Evolutionary conservation across 2,797 vertebrate species (phyloP).

Genomic region (Muscicapa striata): DNA sequence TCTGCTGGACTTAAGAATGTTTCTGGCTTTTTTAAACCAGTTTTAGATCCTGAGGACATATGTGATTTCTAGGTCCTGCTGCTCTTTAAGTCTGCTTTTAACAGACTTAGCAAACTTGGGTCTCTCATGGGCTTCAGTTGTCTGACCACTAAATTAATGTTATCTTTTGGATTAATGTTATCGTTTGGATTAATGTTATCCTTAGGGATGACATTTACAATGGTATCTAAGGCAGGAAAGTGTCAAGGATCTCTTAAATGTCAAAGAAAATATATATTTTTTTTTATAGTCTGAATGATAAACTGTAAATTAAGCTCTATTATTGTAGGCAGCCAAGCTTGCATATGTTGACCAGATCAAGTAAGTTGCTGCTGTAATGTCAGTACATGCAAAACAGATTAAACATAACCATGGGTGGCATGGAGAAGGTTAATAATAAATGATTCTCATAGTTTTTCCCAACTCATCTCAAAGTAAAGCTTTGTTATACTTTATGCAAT

Average conservation of each 20-base stretch:
- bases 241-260: background rate
- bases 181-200: background rate
- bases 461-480: background rate
- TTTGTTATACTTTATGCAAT: background rate
- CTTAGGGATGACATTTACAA: background rate
- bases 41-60: background rate
- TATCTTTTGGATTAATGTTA: background rate
- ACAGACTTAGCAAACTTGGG: background rate
- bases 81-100: background rate
- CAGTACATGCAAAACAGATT: background rate
- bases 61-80: background rate
- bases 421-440: background rate
- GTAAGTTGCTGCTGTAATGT: background rate
- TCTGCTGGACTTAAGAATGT: background rate
- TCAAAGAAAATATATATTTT: background rate
- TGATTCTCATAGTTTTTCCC: background rate
- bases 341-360: background rate
- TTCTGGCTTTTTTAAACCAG: rapidly evolving
- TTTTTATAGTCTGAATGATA: background rate
- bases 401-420: background rate
- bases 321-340: background rate
- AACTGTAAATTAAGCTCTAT: background rate
- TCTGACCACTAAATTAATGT: background rate
- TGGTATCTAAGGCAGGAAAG: background rate
- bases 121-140: background rate